Evolutionary conservation across 2,888 invertebrate species (phyloP).

Genomic region (Eugnorisma glareosa): DNA sequence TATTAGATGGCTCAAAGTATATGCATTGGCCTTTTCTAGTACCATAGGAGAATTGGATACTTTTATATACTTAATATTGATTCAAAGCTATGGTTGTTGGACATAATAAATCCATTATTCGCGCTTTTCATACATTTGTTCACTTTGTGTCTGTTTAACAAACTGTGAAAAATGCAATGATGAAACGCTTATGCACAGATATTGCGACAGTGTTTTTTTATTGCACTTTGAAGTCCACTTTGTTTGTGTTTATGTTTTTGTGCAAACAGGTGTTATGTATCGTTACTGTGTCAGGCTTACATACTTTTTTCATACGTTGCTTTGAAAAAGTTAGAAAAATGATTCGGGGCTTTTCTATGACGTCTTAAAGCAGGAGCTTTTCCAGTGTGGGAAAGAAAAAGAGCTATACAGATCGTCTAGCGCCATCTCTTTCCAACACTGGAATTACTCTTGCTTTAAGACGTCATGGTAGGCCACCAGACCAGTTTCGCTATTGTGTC

Average conservation of each 20-base stretch:
- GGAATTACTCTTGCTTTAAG: no score
- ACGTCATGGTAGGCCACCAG: no score
- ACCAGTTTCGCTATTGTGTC: neutral
- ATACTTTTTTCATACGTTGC: neutral
- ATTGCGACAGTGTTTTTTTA: slow-evolving; percentile 22
- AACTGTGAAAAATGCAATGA: slow-evolving; percentile 39
- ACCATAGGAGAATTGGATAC: slow-evolving; percentile 13
- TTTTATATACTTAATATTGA: slow-evolving; percentile 29
- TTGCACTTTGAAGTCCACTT: slow-evolving; percentile 23
- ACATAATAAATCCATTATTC: slow-evolving; percentile 13
- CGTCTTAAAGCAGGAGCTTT: no score
- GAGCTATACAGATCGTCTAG: no score
- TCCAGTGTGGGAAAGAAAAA: no score
- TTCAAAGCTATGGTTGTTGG: neutral
- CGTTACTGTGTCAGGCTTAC: neutral
- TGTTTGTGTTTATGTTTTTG: slow-evolving; percentile 23
- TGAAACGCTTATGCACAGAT: slow-evolving; percentile 23
- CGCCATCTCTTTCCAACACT: no score
- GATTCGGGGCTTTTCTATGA: no score
- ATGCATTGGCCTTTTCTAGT: slow-evolving; percentile 6
- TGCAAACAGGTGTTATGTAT: slow-evolving; percentile 26
- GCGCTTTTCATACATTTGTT: slow-evolving; percentile 4
- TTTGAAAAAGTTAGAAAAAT: slow-evolving; percentile 10
- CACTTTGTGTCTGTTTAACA: slow-evolving; percentile 33
- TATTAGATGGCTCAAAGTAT: slow-evolving; percentile 39